Percentiles rank a stretch among this genome's conserved stretches.
Evolutionary conservation across 2,797 vertebrate genomes (phyloP).

Genomic region (Anguilla megastoma): DNA sequence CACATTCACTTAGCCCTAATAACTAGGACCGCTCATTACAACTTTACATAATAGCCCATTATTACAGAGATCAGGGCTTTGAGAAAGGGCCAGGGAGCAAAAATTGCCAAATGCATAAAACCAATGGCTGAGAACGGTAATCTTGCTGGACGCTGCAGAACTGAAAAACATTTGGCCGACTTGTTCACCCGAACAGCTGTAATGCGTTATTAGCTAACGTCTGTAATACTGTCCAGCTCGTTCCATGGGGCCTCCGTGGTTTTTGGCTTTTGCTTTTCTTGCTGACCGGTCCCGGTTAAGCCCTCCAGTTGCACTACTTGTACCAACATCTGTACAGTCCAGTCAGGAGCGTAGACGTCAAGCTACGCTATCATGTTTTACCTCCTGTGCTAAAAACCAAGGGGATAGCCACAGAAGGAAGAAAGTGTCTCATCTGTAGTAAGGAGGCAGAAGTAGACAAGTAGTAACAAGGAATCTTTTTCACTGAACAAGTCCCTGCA

Average conservation of each 20-base stretch:
- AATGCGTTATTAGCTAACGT: slow-evolving; percentile 36
- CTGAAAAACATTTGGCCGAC: slow-evolving; percentile 42
- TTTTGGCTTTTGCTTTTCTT: neutral
- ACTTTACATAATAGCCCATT: slow-evolving; percentile 68
- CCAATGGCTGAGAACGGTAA: slow-evolving; percentile 49
- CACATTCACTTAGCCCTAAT: slow-evolving; percentile 69
- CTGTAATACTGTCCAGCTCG: slow-evolving; percentile 20
- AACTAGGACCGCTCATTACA: slow-evolving; percentile 69
- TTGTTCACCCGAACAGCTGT: slow-evolving; percentile 37
- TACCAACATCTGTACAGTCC: neutral
- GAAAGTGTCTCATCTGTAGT: neutral
- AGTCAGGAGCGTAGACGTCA: neutral
- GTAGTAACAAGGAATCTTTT: neutral
- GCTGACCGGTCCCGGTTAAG: neutral
- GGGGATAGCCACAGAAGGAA: neutral
- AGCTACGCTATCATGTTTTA: neutral
- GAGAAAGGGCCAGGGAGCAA: slow-evolving; percentile 45
- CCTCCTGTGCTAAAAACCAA: neutral
- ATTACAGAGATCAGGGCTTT: slow-evolving; percentile 54
- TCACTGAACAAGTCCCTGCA: neutral
- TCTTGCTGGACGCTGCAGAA: slow-evolving; percentile 53
- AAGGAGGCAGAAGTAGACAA: neutral
- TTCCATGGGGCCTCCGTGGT: neutral
- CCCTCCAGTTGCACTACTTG: neutral
- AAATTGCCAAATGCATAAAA: slow-evolving; percentile 56